Evolutionary conservation across 2,113 vertebrate species (phyloP).

Genomic region (Larimichthys polyactis): DNA sequence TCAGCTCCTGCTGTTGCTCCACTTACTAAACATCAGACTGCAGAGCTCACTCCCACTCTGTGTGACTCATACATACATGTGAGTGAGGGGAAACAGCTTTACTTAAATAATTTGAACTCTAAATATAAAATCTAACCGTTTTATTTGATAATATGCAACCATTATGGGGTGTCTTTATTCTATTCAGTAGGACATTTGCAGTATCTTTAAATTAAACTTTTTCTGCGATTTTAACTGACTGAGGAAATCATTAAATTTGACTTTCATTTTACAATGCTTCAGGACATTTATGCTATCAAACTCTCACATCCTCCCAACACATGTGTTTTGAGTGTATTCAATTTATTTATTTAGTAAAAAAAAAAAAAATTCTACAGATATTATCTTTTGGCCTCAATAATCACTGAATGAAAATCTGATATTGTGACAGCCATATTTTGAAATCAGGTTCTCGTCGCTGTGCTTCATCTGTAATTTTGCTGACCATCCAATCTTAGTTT

Average conservation of each 20-base stretch:
- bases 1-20: conserved; percentile 30
- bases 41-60: conserved; percentile 39
- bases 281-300: too few relatives aligned
- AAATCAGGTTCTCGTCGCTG: neutral
- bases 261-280: neutral
- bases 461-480: neutral
- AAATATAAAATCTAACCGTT: neutral
- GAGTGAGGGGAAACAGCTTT: neutral
- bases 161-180: neutral
- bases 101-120: conserved; percentile 2
- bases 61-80: neutral
- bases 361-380: too few relatives aligned
- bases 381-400: too few relatives aligned
- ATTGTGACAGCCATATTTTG: too few relatives aligned
- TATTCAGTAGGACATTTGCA: neutral
- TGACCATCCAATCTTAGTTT: neutral
- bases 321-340: too few relatives aligned
- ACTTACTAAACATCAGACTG: conserved; percentile 18
- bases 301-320: too few relatives aligned
- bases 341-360: too few relatives aligned
- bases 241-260: neutral
- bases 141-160: neutral
- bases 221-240: neutral
- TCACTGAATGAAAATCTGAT: too few relatives aligned
- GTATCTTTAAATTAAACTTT: neutral